phyloP scores from a whole-genome alignment of 2,797 vertebrate genomes.

The Notolabrus celidotus region DNA sequence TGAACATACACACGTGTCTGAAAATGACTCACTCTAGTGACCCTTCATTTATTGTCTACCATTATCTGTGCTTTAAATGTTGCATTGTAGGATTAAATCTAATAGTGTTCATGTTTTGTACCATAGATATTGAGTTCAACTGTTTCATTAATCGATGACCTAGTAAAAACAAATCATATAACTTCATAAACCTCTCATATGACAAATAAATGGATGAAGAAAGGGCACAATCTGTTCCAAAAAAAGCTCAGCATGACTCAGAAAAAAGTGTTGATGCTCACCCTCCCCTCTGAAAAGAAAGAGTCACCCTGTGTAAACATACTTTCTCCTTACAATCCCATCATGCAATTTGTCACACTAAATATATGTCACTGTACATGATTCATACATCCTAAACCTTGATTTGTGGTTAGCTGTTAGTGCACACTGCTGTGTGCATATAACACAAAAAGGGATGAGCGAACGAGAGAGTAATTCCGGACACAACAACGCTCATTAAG shows the following conservation, averaged over 20 bases:
- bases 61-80: neutral
- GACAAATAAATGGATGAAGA: neutral
- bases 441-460: conserved; percentile 1
- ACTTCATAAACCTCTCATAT: neutral
- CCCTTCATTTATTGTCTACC: neutral
- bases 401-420: conserved; percentile 1
- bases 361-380: neutral
- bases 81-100: neutral
- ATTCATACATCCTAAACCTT: neutral
- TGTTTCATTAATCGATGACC: too few relatives aligned
- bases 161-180: too few relatives aligned
- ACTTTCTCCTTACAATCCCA: neutral
- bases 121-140: too few relatives aligned
- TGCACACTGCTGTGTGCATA: neutral
- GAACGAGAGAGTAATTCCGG: conserved; percentile 6
- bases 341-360: neutral
- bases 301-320: neutral
- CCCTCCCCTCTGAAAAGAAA: neutral
- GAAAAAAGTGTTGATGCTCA: neutral
- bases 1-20: too few relatives aligned
- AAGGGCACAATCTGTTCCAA: neutral
- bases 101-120: too few relatives aligned
- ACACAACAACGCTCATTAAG: conserved; percentile 6
- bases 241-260: neutral
- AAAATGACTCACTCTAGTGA: too few relatives aligned